Evolutionary conservation across 2,888 invertebrate genomes (phyloP).

Genomic region (Lasioglossum leucozonium): DNA sequence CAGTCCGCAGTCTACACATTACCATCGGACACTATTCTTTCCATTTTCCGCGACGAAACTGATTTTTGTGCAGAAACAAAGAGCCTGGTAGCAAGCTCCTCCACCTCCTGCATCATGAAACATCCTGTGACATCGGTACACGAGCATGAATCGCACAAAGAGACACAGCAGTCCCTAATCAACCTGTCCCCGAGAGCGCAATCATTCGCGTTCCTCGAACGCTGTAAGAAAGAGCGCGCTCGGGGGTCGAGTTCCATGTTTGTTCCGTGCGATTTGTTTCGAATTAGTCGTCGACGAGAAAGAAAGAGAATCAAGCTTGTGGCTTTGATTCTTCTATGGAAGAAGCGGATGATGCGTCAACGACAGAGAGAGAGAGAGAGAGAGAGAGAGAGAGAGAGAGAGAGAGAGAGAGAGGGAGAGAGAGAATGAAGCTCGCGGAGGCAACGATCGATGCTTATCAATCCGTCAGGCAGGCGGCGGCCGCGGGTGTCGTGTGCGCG

Average conservation of each 20-base stretch:
- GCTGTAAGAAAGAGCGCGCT: background rate
- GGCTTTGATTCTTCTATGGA: too few species aligned
- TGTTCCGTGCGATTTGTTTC: background rate
- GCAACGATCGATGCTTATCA: conserved; percentile 1
- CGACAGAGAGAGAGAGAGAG: too few species aligned
- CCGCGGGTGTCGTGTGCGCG: background rate
- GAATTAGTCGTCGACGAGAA: too few species aligned
- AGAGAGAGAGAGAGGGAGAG: background rate
- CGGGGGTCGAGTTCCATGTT: background rate
- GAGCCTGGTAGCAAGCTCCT: background rate
- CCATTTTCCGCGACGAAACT: too few species aligned
- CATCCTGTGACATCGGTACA: background rate
- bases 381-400: too few species aligned
- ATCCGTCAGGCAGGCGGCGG: background rate
- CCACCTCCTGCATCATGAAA: background rate
- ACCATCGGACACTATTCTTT: too few species aligned
- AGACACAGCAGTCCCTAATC: background rate
- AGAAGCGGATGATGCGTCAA: too few species aligned
- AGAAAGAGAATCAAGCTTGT: too few species aligned
- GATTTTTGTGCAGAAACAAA: background rate
- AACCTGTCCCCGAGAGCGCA: background rate
- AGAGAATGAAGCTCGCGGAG: background rate
- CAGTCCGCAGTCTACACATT: background rate
- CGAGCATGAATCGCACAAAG: background rate
- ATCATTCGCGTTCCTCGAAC: background rate